Percentiles rank a stretch among this genome's conserved stretches.
phyloP scores from a whole-genome alignment of 2,888 invertebrate species.

The Andrena marginata region DNA sequence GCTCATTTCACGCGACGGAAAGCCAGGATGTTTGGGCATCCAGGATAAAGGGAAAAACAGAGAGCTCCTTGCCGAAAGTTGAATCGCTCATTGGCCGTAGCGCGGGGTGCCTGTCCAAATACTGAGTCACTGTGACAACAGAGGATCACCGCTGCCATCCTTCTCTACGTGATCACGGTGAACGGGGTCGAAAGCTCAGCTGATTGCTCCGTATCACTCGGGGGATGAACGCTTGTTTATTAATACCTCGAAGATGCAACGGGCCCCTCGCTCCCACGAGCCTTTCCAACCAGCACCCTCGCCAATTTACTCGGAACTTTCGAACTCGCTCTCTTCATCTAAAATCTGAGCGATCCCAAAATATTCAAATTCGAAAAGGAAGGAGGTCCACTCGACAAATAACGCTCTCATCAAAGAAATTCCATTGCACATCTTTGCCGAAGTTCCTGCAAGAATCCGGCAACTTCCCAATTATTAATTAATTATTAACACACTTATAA shows the following conservation, averaged over 20 bases:
- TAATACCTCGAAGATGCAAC: conserved; percentile 48
- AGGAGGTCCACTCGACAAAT: no score
- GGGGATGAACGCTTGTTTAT: conserved; percentile 60
- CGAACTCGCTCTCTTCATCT: no score
- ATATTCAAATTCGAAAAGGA: no score
- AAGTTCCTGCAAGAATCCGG: no score
- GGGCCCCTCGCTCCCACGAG: not conserved
- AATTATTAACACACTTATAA: no score
- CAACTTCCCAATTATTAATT: no score
- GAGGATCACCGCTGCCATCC: conserved; percentile 63
- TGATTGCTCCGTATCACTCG: conserved; percentile 63
- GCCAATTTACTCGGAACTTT: no score
- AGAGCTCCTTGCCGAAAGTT: conserved; percentile 57
- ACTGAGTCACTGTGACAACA: conserved; percentile 84
- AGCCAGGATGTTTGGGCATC: conserved; percentile 3
- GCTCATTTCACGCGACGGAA: not conserved
- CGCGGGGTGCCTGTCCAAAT: conserved; percentile 80
- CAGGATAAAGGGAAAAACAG: not conserved
- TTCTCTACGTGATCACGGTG: conserved; percentile 60
- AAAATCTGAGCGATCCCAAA: no score
- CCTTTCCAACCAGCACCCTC: no score
- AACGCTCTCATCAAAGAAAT: no score
- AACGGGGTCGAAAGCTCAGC: conserved; percentile 67
- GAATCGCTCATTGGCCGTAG: conserved; percentile 60
- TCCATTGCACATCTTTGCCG: no score